Conservation (phyloP, 1,140 invertebrate species). For the Drosophila pseudoananassae region DNA sequence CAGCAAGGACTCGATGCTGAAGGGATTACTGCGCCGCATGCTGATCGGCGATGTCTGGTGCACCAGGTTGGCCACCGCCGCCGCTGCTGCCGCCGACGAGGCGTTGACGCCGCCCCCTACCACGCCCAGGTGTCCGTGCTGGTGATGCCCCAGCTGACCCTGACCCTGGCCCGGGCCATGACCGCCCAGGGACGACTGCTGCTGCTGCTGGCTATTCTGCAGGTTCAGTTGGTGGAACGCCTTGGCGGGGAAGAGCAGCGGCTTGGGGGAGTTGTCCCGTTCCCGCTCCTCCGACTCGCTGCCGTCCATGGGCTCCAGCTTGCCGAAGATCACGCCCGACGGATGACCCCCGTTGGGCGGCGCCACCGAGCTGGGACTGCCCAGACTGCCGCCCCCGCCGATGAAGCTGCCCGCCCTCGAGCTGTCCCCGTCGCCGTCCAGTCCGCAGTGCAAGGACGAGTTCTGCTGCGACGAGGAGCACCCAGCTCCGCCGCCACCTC, state of each 20-base stretch:
- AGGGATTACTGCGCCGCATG: constrained; percentile 89
- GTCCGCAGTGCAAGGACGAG: constrained; percentile 87
- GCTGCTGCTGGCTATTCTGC: constrained; percentile 65
- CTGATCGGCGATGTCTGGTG: constrained; percentile 85
- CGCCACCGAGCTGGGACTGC: constrained; percentile 75
- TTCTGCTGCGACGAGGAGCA: constrained; percentile 84
- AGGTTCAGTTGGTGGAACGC: constrained; percentile 71
- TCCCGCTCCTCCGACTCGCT: constrained; percentile 58
- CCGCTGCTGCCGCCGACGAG: constrained; percentile 54
- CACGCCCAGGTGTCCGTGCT: constrained; percentile 23
- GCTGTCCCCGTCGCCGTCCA: constrained; percentile 86
- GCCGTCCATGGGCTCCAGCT: constrained; percentile 40
- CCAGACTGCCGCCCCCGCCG: constrained; percentile 81
- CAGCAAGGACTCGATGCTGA: constrained; percentile 93
- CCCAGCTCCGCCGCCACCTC: constrained; percentile 49
- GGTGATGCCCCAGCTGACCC: constrained; percentile 17
- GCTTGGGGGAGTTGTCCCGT: constrained; percentile 51
- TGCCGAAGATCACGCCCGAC: constrained; percentile 28
- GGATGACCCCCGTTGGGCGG: constrained; percentile 39
- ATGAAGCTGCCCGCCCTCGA: constrained; percentile 85
- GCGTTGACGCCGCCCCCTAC: neutral
- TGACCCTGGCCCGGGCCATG: constrained; percentile 18
- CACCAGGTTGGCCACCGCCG: constrained; percentile 68
- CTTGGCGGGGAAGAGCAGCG: constrained; percentile 73
- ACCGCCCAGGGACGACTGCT: constrained; percentile 15